phyloP scores from a whole-genome alignment of 2,888 invertebrate species.

The Ectemnius lituratus region DNA sequence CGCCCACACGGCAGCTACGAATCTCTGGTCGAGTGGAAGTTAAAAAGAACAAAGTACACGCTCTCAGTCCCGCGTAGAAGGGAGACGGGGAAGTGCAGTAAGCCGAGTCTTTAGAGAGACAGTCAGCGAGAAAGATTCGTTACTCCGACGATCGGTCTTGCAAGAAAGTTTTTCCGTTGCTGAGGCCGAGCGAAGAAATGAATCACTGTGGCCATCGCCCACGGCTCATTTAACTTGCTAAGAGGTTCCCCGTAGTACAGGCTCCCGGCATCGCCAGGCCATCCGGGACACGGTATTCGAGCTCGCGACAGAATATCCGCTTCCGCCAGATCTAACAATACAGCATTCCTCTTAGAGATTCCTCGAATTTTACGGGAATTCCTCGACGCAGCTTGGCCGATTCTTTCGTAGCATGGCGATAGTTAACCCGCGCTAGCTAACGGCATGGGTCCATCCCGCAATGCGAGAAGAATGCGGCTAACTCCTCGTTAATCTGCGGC shows the following conservation, averaged over 20 bases:
- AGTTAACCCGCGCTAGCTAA: constrained; percentile 43
- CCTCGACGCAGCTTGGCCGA: not conserved
- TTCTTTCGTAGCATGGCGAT: not conserved
- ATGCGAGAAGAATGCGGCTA: constrained; percentile 13
- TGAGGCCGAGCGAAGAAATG: constrained; percentile 46
- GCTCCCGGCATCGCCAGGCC: constrained; percentile 14
- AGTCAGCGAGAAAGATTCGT: constrained; percentile 40
- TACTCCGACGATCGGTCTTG: constrained; percentile 47
- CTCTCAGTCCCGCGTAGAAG: not conserved
- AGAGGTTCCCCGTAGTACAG: constrained; percentile 55
- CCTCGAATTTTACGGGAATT: not conserved
- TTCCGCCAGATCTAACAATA: constrained; percentile 16
- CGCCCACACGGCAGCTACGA: not conserved
- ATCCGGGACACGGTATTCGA: constrained; percentile 47
- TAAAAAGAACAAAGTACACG: constrained; percentile 17
- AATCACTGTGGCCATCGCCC: constrained; percentile 57
- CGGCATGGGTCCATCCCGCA: not conserved
- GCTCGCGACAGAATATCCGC: constrained; percentile 32
- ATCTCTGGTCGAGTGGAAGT: constrained; percentile 12
- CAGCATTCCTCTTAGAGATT: constrained; percentile 19
- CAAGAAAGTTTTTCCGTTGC: constrained; percentile 49
- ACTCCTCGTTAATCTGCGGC: constrained; percentile 21
- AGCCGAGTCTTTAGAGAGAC: constrained; percentile 24
- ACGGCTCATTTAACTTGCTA: constrained; percentile 67
- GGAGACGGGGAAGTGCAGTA: not conserved